Evolutionary conservation across 92 coral and sea anemone species (phyloP), one percentile per base, ranked within the genome.

Genomic region (Umimayanthus kanabou): DNA sequence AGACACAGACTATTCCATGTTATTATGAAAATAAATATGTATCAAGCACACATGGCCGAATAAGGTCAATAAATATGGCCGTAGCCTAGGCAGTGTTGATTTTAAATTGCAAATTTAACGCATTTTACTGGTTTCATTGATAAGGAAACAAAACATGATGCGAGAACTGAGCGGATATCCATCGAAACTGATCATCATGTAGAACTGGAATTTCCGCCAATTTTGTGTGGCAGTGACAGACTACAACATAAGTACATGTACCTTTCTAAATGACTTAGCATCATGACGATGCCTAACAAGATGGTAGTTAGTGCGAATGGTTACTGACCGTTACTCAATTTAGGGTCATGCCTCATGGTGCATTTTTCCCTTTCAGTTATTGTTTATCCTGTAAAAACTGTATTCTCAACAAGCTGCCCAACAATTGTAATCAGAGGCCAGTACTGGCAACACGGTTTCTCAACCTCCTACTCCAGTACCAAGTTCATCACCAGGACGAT

Each of bases 121-220:
- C 40, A 50, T 33, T 65, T 83, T 33, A 16, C 23, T 61, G 80
- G 25, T 76, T 26, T 88, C 49, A 42, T 53, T 66, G 55, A 43
- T 55, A 92, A 92, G 84, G 88, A 92, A 66, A 4, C 92, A 20
- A 87, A 87, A 79, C 75, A 89, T 67, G 89, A 89, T 78, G 91
- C 89, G 5, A 83, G 91, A 73, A 88, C 91, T 25, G 92, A 92
- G 49, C 47, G 92, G 20, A 82, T 84, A 20, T 58, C 91, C 7
- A 92, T 92, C n/a, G 94, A 92, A 64, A 89, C 94, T 0, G 91
- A 92, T 74, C 89, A 92, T 18, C 92, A 89, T 80, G 37, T 92
- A 84, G 90, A 87, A 82, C 79, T 92, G 49, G 92, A 92, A 43
- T 84, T 92, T 8, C 91, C 91, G 0, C 39, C 89, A 23, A 92